These are phyloP conservation scores for Centropristis striata DNA, from an alignment of 2,113 vertebrate species.

Conservation along the genomic window DNA sequence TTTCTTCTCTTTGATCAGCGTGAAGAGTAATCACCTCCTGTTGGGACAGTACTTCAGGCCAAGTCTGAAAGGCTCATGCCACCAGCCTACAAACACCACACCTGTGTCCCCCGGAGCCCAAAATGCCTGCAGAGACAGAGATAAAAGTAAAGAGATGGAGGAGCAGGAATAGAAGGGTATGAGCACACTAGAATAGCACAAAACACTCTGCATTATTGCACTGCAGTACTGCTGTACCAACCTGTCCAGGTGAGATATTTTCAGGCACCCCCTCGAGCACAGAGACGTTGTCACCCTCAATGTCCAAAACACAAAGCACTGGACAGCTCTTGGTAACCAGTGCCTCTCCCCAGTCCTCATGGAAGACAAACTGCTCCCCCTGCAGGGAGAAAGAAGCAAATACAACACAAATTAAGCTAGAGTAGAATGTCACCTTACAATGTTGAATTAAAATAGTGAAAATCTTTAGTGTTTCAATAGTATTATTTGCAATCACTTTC, in stretches of 20 bases:
- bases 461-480: neutral
- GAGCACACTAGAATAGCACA: neutral
- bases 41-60: slow-evolving; percentile 92
- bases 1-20: neutral
- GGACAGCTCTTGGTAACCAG: slow-evolving; percentile 88
- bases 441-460: neutral
- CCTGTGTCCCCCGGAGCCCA: slow-evolving; percentile 93
- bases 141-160: neutral
- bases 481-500: slow-evolving; percentile 67
- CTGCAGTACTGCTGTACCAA: slow-evolving; percentile 66
- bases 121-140: slow-evolving; percentile 87
- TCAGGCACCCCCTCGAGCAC: slow-evolving; percentile 92
- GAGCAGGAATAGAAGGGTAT: neutral
- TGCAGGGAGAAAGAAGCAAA: slow-evolving; percentile 65
- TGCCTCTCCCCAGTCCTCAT: slow-evolving; percentile 93
- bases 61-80: slow-evolving; percentile 92
- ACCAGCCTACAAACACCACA: slow-evolving; percentile 95
- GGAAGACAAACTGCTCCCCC: slow-evolving; percentile 91
- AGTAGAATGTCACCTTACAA: neutral
- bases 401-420: neutral
- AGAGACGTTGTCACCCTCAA: slow-evolving; percentile 89
- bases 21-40: slow-evolving; percentile 87
- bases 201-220: neutral
- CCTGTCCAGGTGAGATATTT: slow-evolving; percentile 94
- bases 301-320: slow-evolving; percentile 91